Evolutionary conservation across 1,140 invertebrate species (phyloP).

Genomic region (Ostrea edulis): DNA sequence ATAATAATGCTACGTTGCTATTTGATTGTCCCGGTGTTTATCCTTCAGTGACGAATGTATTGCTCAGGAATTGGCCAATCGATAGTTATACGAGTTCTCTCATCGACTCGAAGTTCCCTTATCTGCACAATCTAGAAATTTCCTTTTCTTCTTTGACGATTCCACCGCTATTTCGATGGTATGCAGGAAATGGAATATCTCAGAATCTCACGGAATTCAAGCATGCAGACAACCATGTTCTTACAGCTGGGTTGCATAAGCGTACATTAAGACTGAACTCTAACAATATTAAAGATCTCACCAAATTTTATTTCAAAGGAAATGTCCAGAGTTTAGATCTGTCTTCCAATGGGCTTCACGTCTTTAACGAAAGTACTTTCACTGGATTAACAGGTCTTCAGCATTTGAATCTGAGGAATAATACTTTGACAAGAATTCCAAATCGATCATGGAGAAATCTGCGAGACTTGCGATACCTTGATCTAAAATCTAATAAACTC

Average conservation of each 20-base stretch:
- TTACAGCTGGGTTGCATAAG: constrained; percentile 48
- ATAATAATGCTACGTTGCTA: background rate
- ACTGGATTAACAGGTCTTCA: constrained; percentile 56
- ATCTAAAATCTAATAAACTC: constrained; percentile 54
- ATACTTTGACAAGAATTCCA: constrained; percentile 52
- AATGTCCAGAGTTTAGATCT: constrained; percentile 60
- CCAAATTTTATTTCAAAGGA: constrained; percentile 58
- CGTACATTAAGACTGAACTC: constrained; percentile 55
- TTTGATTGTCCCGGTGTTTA: background rate
- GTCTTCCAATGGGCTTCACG: constrained; percentile 50
- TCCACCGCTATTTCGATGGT: constrained; percentile 65
- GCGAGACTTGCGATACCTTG: constrained; percentile 45
- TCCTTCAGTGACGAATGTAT: background rate
- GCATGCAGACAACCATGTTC: constrained; percentile 56
- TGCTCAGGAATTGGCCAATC: background rate
- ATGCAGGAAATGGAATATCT: constrained; percentile 52
- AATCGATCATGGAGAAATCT: constrained; percentile 47
- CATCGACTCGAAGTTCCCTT: constrained; percentile 57
- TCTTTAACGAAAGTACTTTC: constrained; percentile 58
- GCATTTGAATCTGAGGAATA: constrained; percentile 59
- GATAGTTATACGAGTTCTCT: background rate
- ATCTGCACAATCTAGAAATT: constrained; percentile 64
- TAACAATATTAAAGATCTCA: constrained; percentile 62
- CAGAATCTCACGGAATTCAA: constrained; percentile 52
- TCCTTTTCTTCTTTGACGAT: constrained; percentile 56